Evolutionary conservation across 1,140 invertebrate genomes (phyloP), one percentile per base, ranked within the genome.

Genomic region (Trichomalopsis sarcophagae): DNA sequence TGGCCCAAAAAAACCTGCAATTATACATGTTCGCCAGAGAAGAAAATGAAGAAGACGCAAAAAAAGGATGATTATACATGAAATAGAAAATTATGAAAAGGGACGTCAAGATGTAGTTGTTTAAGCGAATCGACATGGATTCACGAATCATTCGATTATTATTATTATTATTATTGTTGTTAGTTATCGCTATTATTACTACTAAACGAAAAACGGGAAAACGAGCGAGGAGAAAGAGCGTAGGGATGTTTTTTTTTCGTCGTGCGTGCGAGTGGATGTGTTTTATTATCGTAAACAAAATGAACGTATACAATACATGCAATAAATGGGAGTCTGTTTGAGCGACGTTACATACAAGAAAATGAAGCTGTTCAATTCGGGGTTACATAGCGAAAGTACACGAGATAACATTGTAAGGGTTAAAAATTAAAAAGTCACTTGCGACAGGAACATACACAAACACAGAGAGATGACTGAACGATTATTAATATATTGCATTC

Each of bases 1-100:
- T 89, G 88, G 86, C 82, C 87, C 82, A 85, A 87, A 88, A 27
- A 55, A 88, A 84, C 30, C 40, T 87, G 82, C 79, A 84, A 71
- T 76, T 44, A 81, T 27, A 27, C 27, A 27, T n/a, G 44, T 74
- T 74, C 30, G 30, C 50, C 21, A 50, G 27, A 66, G 2, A 27
- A 75, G 40, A 73, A 81, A 7, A 73, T 21, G 68, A 80, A 17
- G 55, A 68, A 36, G 36, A 40, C 33, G 66, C 83, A 82, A 82
- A 73, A 82, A 66, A 36, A 84, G 78, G 40, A 79, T 71, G 6
- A 62, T n/a, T 62, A 62, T 21, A 44, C 10, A 44, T 44, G 40
- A 76, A 68, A 80, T 75, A 33, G 47, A 33, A 75, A 81, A 68
- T 4, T 36, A 17, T 47, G 33, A 81, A 55, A 76, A 68, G 10